A percentile compares a stretch with the other conserved stretches of the same genome.
These are phyloP conservation scores for Girardinus metallicus DNA, from an alignment of 2,797 vertebrate genomes.

Conservation along the genomic window DNA sequence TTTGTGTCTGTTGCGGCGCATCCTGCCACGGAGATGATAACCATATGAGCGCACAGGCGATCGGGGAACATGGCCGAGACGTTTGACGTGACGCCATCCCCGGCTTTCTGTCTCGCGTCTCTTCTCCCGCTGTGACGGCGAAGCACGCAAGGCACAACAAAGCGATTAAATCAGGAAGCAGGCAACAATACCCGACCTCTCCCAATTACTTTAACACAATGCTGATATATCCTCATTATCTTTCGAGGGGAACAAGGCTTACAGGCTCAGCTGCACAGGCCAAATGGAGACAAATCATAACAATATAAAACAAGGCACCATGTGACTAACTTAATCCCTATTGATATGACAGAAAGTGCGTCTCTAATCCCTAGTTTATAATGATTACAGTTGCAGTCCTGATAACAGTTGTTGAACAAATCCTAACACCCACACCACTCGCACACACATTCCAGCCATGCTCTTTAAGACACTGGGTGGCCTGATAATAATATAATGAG, in stretches of 20 bases:
- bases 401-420: constrained; percentile 57
- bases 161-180: constrained; percentile 65
- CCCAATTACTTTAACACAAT: constrained; percentile 74
- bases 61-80: constrained; percentile 24
- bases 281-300: constrained; percentile 79
- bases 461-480: constrained; percentile 42
- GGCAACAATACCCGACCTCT: constrained; percentile 63
- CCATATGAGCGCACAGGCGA: constrained; percentile 33
- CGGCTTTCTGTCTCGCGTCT: constrained; percentile 18
- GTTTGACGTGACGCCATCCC: constrained; percentile 46
- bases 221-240: constrained; percentile 77
- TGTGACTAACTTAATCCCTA: constrained; percentile 74
- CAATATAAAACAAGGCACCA: constrained; percentile 67
- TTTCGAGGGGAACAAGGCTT: constrained; percentile 63
- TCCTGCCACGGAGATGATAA: constrained; percentile 49
- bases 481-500: constrained; percentile 58
- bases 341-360: constrained; percentile 69
- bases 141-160: constrained; percentile 41
- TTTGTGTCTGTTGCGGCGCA: constrained; percentile 34
- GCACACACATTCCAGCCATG: constrained; percentile 20
- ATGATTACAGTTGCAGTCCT: constrained; percentile 67
- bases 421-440: constrained; percentile 27
- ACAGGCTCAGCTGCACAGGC: constrained; percentile 73
- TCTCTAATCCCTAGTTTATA: constrained; percentile 73
- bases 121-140: constrained; percentile 25